Base-by-base conservation (phyloP, 37 sponge, comb jelly and placozoan genomes). In the Bolinopsis microptera region DNA sequence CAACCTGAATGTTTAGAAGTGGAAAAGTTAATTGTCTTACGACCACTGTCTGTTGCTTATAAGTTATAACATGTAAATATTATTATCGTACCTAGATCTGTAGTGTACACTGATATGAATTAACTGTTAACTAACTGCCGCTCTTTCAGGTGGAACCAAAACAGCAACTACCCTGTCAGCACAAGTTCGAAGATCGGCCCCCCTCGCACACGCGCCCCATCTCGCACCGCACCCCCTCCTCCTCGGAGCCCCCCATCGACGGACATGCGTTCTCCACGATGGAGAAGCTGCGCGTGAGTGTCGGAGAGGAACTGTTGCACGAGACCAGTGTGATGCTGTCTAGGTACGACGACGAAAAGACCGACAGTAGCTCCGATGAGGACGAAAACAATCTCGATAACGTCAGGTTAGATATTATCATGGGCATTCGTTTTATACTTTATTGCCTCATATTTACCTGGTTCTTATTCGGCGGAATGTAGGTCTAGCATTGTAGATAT, bases 161-260 rank as follows among this genome's bases (percentile, higher is more conserved):
- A n/a, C 75, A 72, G 75, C 75, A 72, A n/a, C 75, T 72, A 28
- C 75, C 75, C 31, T 72, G 75, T 28, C 75, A 72, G 26, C 31
- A 30, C 75, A 72, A 72, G 75, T 72, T 72, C 75, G 75, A 72
- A 28, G 75, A 72, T 28, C 27, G 31, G 75, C 31, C 75, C 31
- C 75, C 75, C n/a, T 72, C 75, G 22, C 75, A 72, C 75, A 30
- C 75, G 26, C 61, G 13, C 13, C 61, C 61, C 61, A 48, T 48
- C 5, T 48, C 61, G 5, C 61, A 48, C 61, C 61, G 61, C 13
- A 13, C 61, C 61, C 61, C 61, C 61, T 72, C 31, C 75, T 72
- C 31, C 75, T n/a, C 27, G 31, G 31, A n/a, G 5, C 31, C 27
- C 75, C 75, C 31, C 3, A n/a, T 72, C 2, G 75, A 72, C 75